These are phyloP conservation scores for Brachyhypopomus gauderio DNA, from an alignment of 2,113 vertebrate species.

Conservation along the genomic window DNA sequence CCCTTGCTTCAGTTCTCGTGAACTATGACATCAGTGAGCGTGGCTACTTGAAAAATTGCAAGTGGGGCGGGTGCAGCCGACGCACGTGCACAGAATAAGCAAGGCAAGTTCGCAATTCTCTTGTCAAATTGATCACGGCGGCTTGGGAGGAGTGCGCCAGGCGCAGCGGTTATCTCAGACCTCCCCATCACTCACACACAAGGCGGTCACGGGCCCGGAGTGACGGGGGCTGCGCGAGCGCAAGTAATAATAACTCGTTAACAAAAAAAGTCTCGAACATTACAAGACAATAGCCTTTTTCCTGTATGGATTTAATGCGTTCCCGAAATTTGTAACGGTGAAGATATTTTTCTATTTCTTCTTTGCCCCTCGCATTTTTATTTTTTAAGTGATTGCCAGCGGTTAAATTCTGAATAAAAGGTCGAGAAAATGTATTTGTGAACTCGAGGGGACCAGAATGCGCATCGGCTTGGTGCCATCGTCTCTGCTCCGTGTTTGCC, in stretches of 20 bases:
- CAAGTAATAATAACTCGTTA: background rate
- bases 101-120: slow-evolving; percentile 74
- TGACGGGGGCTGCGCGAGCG: slow-evolving; percentile 36
- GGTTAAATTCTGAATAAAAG: no score
- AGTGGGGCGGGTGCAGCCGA: slow-evolving; percentile 64
- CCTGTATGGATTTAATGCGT: no score
- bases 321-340: no score
- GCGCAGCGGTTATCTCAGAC: slow-evolving; percentile 71
- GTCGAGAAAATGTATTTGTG: no score
- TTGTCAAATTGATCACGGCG: slow-evolving; percentile 76
- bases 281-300: no score
- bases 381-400: no score
- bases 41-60: slow-evolving; percentile 60
- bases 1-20: slow-evolving; percentile 57
- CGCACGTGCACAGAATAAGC: slow-evolving; percentile 77
- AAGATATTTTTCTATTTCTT: no score
- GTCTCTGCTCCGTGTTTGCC: no score
- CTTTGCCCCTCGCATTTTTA: no score
- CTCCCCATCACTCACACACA: slow-evolving; percentile 69
- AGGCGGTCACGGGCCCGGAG: slow-evolving; percentile 57
- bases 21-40: slow-evolving; percentile 76
- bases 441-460: no score
- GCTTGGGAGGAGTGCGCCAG: slow-evolving; percentile 73
- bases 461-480: no score
- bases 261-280: no score